These are phyloP conservation scores for Xenopus tropicalis DNA, from an alignment of 2,113 vertebrate genomes.

Conservation along the genomic window UCB_Xtro_10.0 CM004449.2:103235001-103235500, in stretches of 20 bases:
- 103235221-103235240: slow-evolving; percentile 44
- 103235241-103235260: slow-evolving; percentile 46
- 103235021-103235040: slow-evolving; percentile 21
- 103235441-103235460: no score
- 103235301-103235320: slow-evolving; percentile 49
- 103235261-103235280: slow-evolving; percentile 53
- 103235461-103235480: no score
- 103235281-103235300: slow-evolving; percentile 46
- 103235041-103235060: slow-evolving; percentile 22
- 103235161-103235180: slow-evolving; percentile 47
- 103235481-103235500: no score
- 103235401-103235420: no score
- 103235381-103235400: no score
- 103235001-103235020: slow-evolving; percentile 23
- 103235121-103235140: slow-evolving; percentile 19
- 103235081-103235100: slow-evolving; percentile 32
- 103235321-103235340: slow-evolving; percentile 51
- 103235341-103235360: slow-evolving; percentile 49
- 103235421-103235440: no score
- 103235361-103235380: slow-evolving; percentile 36
- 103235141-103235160: slow-evolving; percentile 38
- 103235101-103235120: slow-evolving; percentile 22
- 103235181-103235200: slow-evolving; percentile 48
- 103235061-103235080: background rate
- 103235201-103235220: slow-evolving; percentile 42